These are phyloP conservation scores for Melanotaenia pygmaea DNA, from an alignment of 2,797 vertebrate species.

Conservation along the genomic window DNA sequence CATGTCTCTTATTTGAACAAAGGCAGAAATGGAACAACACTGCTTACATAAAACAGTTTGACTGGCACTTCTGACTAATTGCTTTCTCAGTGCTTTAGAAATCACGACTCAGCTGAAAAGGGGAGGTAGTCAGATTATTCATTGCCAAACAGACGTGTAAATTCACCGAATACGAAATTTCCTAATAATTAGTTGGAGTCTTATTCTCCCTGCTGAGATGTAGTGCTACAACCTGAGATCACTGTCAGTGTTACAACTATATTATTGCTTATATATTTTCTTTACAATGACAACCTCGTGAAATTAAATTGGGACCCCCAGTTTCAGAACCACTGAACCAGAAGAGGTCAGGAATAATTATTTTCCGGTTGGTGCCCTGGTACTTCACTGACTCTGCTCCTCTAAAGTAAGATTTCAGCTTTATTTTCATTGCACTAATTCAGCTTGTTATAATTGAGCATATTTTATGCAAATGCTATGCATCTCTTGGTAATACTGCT, in stretches of 20 bases:
- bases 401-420: slow-evolving; percentile 1
- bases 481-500: slow-evolving; percentile 32
- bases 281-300: no score
- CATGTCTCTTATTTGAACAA: not conserved
- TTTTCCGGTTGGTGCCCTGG: slow-evolving; percentile 8
- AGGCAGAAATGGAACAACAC: not conserved
- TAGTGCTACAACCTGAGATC: not conserved
- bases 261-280: no score
- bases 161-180: not conserved
- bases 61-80: slow-evolving; percentile 3
- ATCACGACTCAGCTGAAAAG: slow-evolving; percentile 1
- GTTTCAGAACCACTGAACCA: slow-evolving; percentile 14
- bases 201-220: not conserved
- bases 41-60: not conserved
- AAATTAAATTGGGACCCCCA: no score
- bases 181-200: not conserved
- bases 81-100: not conserved
- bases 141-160: not conserved
- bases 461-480: slow-evolving; percentile 42
- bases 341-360: slow-evolving; percentile 43
- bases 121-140: not conserved
- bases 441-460: slow-evolving; percentile 19
- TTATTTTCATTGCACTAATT: no score
- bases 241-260: not conserved
- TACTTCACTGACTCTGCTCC: not conserved